Evolutionary conservation across 2,797 vertebrate genomes (phyloP).

Genomic region (Sebastes taczanowskii): DNA sequence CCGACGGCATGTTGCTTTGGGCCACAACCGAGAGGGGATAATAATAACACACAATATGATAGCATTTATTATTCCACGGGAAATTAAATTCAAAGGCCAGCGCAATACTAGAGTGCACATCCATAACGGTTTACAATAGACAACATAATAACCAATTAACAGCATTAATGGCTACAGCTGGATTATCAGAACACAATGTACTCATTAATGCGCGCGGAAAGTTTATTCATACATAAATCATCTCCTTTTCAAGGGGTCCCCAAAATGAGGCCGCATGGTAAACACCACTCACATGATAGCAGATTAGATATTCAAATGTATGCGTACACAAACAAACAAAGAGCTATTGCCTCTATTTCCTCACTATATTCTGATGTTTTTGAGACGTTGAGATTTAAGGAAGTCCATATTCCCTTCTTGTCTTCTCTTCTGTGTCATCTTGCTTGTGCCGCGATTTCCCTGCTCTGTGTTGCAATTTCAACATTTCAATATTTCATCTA

Average conservation of each 20-base stretch:
- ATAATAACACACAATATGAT: conserved; percentile 6
- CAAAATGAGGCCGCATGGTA: conserved; percentile 1
- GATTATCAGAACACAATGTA: not conserved
- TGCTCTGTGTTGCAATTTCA: conserved; percentile 66
- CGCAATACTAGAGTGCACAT: not conserved
- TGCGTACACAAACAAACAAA: conserved; percentile 1
- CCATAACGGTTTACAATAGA: conserved; percentile 6
- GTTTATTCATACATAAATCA: conserved; percentile 10
- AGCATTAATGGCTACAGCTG: not conserved
- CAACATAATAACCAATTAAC: conserved; percentile 29
- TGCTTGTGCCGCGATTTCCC: conserved; percentile 40
- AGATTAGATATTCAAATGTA: conserved; percentile 25
- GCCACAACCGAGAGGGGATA: conserved; percentile 11
- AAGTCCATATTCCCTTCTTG: not conserved
- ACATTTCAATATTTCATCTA: conserved; percentile 77
- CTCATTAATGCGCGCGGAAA: not conserved
- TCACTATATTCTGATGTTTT: not conserved
- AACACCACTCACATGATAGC: conserved; percentile 5
- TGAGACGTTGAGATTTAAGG: not conserved
- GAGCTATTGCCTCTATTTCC: not conserved
- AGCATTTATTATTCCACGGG: conserved; percentile 22
- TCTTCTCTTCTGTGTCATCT: not conserved
- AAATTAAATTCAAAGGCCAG: conserved; percentile 26
- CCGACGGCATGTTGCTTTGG: conserved; percentile 12
- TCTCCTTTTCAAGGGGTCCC: not conserved